Evolutionary conservation across 2,797 vertebrate genomes (phyloP).

Genomic region (Avahi laniger): DNA sequence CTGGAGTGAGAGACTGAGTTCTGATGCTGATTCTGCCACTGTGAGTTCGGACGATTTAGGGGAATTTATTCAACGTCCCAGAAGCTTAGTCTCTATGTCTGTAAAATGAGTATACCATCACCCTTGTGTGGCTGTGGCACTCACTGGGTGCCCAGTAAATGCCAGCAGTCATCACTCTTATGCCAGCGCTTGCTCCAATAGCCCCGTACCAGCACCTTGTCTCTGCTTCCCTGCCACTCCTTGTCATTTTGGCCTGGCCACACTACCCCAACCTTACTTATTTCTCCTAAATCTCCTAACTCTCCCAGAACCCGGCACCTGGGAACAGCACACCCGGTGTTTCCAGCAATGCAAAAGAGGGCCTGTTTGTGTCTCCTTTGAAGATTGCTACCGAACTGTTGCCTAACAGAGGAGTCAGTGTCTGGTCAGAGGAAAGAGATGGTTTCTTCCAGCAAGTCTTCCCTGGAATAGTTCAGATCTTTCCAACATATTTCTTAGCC

Average conservation of each 20-base stretch:
- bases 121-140: too few relatives aligned
- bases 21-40: neutral
- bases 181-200: neutral
- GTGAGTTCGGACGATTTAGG: neutral
- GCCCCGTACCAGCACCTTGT: neutral
- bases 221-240: neutral
- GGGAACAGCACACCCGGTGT: neutral
- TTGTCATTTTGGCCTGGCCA: neutral
- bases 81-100: neutral
- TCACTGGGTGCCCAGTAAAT: neutral
- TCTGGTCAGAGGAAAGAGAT: neutral
- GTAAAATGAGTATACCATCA: rapidly evolving
- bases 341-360: neutral
- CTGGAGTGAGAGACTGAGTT: neutral
- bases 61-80: neutral
- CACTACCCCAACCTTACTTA: neutral
- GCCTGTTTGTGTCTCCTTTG: neutral
- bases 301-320: neutral
- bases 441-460: neutral
- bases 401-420: neutral
- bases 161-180: rapidly evolving
- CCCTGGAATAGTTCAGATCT: neutral
- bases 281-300: neutral
- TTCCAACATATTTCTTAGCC: neutral
- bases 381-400: neutral